Percentiles rank a stretch among this genome's conserved stretches.
Conservation (phyloP, 92 coral and sea anemone genomes). For the Nematostella vectensis region DNA sequence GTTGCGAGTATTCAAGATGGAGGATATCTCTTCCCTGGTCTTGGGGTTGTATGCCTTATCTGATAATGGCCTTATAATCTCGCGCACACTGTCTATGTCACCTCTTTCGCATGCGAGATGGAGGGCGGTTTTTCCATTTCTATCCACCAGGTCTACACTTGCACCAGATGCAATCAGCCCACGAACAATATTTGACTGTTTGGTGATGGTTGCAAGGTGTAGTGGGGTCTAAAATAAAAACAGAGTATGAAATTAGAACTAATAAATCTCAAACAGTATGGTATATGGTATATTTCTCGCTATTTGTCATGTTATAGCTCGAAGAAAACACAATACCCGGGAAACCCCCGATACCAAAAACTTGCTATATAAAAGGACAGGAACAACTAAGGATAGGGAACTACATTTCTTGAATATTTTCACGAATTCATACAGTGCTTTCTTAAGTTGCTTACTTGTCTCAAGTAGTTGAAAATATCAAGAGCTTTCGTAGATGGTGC, state of each 20-base stretch:
- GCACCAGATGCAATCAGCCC: slow-evolving; percentile 61
- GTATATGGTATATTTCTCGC: too few species aligned
- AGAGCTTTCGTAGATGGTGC: slow-evolving; percentile 51
- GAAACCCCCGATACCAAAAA: neutral
- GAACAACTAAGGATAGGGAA: neutral
- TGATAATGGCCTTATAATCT: slow-evolving; percentile 42
- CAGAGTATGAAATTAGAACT: neutral
- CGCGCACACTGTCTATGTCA: slow-evolving; percentile 43
- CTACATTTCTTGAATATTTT: neutral
- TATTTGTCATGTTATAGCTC: too few species aligned
- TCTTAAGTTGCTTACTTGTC: too few species aligned
- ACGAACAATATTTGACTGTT: slow-evolving; percentile 56
- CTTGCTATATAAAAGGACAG: neutral
- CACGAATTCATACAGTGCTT: slow-evolving; percentile 1
- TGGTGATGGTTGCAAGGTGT: slow-evolving; percentile 81
- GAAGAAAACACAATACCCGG: neutral
- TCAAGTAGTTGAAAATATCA: slow-evolving; percentile 56
- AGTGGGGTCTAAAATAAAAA: slow-evolving; percentile 56
- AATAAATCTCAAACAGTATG: neutral
- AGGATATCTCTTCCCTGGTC: slow-evolving; percentile 29
- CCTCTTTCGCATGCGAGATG: slow-evolving; percentile 88
- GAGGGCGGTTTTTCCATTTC: slow-evolving; percentile 80
- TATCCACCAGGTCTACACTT: slow-evolving; percentile 56
- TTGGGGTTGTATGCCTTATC: slow-evolving; percentile 49
- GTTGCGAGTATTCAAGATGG: slow-evolving; percentile 58